phyloP scores from a whole-genome alignment of 2,888 invertebrate genomes.

The Oscheius onirici region DNA sequence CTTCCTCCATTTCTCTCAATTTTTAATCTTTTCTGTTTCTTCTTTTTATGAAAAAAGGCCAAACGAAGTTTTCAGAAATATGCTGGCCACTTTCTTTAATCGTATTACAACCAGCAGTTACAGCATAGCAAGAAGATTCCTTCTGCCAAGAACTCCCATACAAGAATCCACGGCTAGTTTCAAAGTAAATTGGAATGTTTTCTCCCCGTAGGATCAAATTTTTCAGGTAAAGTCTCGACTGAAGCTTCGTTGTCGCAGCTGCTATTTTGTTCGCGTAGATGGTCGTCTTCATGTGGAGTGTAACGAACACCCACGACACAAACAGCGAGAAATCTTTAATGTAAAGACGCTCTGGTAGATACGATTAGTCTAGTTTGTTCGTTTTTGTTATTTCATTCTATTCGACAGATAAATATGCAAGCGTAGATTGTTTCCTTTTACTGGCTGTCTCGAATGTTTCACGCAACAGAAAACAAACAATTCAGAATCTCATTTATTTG shows the following conservation, averaged over 20 bases:
- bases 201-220: background rate
- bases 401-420: too few relatives aligned
- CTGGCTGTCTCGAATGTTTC: too few relatives aligned
- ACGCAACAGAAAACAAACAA: too few relatives aligned
- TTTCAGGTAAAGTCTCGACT: conserved; percentile 58
- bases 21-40: background rate
- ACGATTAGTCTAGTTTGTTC: too few relatives aligned
- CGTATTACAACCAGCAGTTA: conserved; percentile 4
- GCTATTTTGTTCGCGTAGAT: conserved; percentile 63
- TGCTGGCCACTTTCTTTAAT: background rate
- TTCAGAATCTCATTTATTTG: too few relatives aligned
- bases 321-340: conserved; percentile 62
- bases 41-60: background rate
- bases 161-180: conserved; percentile 26
- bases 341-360: conserved; percentile 59
- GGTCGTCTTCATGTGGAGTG: conserved; percentile 67
- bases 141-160: conserved; percentile 8
- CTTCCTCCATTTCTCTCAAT: background rate
- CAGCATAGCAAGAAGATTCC: conserved; percentile 6
- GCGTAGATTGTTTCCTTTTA: too few relatives aligned
- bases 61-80: background rate
- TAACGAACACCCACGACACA: conserved; percentile 62
- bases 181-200: conserved; percentile 19
- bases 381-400: too few relatives aligned
- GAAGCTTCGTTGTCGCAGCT: conserved; percentile 62